Conservation (phyloP, 2,797 vertebrate species). For the Falco concolor region DNA sequence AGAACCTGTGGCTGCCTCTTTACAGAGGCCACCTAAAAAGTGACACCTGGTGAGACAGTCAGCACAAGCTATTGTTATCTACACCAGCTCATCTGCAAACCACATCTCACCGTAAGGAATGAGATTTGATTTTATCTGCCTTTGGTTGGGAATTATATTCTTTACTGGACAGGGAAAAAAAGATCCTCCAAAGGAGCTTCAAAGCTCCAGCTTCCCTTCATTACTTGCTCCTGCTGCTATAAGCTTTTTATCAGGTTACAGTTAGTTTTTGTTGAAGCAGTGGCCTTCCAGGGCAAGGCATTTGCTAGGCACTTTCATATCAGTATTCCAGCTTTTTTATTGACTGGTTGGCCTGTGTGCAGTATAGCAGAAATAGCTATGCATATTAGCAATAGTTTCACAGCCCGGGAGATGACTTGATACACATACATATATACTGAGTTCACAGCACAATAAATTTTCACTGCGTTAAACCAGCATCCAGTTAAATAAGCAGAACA, state of each 20-base stretch:
- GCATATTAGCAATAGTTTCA: background rate
- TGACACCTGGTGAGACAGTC: background rate
- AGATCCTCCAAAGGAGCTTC: background rate
- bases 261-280: background rate
- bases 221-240: background rate
- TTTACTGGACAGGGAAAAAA: background rate
- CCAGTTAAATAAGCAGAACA: background rate
- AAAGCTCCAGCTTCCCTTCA: background rate
- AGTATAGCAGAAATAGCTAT: background rate
- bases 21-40: background rate
- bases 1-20: background rate
- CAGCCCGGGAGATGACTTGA: background rate
- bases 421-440: accelerated
- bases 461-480: background rate
- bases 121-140: background rate
- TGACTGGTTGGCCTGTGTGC: background rate
- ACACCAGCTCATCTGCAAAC: background rate
- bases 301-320: background rate
- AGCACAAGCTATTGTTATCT: background rate
- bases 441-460: background rate
- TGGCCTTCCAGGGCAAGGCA: background rate
- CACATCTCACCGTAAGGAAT: background rate
- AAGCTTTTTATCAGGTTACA: background rate
- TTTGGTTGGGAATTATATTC: background rate
- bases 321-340: background rate